phyloP scores from a whole-genome alignment of 2,113 vertebrate species.

The Rhagologus leucostigma region DNA sequence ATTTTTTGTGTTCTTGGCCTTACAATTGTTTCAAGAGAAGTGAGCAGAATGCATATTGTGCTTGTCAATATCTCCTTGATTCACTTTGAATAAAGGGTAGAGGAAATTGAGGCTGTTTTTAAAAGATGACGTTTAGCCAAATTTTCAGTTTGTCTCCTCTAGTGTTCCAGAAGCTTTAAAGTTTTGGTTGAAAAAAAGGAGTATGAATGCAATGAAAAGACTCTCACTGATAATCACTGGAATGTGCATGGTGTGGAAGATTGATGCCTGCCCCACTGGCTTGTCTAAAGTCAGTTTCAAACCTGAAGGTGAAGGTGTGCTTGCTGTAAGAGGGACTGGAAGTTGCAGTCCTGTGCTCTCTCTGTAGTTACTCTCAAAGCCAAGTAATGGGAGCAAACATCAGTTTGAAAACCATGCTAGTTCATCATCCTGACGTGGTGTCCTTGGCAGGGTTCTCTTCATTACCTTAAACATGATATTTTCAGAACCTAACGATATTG shows the following conservation, averaged over 20 bases:
- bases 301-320: background rate
- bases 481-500: background rate
- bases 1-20: background rate
- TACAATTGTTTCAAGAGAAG: background rate
- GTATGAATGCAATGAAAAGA: background rate
- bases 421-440: background rate
- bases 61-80: background rate
- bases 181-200: background rate
- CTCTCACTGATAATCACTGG: fast-evolving
- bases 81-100: background rate
- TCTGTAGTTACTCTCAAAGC: background rate
- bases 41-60: background rate
- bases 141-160: background rate
- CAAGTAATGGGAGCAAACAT: background rate
- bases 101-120: background rate
- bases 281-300: background rate
- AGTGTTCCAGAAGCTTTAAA: background rate
- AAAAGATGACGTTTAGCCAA: background rate
- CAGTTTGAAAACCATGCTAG: background rate
- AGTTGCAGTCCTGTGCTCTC: background rate
- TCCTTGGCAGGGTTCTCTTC: background rate
- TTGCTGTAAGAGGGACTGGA: background rate
- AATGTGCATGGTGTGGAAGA: background rate
- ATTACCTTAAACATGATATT: background rate
- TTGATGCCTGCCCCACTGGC: background rate